Evolutionary conservation across 1,140 invertebrate genomes (phyloP).

Genomic region (Neodiprion fabricii): DNA sequence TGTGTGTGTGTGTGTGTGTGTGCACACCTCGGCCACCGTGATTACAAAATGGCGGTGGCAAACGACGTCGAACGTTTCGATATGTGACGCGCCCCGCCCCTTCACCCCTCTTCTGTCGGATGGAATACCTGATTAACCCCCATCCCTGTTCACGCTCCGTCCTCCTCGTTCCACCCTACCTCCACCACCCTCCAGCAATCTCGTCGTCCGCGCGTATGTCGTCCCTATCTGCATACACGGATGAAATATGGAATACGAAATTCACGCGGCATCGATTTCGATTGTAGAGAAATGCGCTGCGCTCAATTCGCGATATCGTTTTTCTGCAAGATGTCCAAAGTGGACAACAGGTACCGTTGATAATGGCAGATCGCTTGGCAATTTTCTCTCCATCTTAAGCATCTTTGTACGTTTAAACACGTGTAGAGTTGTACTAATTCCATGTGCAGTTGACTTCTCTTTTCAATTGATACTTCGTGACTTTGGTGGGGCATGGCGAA

Average conservation of each 20-base stretch:
- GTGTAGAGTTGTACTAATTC: too few species aligned
- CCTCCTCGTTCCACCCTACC: background rate
- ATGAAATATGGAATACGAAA: background rate
- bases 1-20: too few species aligned
- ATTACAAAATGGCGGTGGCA: slow-evolving; percentile 28
- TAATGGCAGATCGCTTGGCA: too few species aligned
- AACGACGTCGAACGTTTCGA: slow-evolving; percentile 17
- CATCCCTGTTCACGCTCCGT: slow-evolving; percentile 9
- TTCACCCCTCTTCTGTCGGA: background rate
- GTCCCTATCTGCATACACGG: background rate
- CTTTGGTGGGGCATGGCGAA: too few species aligned
- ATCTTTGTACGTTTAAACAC: too few species aligned
- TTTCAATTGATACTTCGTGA: too few species aligned
- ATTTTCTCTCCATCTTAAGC: too few species aligned
- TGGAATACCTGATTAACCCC: slow-evolving; percentile 9
- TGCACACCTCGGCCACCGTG: slow-evolving; percentile 10
- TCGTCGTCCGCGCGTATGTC: slow-evolving; percentile 20
- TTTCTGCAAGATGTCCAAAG: too few species aligned
- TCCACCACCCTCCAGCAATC: slow-evolving; percentile 16
- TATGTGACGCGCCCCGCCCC: background rate
- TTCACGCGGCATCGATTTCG: background rate
- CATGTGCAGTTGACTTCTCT: too few species aligned
- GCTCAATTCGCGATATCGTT: too few species aligned
- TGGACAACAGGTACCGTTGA: too few species aligned
- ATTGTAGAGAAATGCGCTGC: too few species aligned